Evolutionary conservation across 2,888 invertebrate species (phyloP), one percentile per base, ranked within the genome.

Genomic region (Elgonia sp.): DNA sequence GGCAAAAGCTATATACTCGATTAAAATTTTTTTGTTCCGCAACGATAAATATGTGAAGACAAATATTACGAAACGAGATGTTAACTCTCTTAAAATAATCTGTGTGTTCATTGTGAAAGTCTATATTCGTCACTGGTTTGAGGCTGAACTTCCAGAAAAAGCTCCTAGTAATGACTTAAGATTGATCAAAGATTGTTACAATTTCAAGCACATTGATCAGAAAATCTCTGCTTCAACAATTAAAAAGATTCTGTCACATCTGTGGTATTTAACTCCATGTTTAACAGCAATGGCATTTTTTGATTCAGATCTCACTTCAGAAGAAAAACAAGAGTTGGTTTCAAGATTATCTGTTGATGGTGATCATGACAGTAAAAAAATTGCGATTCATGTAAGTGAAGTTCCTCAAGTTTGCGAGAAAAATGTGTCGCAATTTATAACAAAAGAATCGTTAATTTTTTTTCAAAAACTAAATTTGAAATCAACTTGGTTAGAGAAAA

Each of bases 111-210:
- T 90, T 69, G 88, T 88, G 21, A 65, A 46, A 69, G 42, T 89
- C 20, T 89, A 89, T 57, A 77, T 90, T 10, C 79, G 86, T 67
- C 67, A 67, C 42, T 91, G 90, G 91, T 89, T 88, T 84, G 65
- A n/a, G 55, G 75, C 62, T 12, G 72, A 72, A 50, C 70, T 82
- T 4, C 70, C 91, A n/a, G 21, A 62, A 39, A 72, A 82, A 63
- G 88, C 89, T n/a, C 89, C 90, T 12, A 72, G 87, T 65, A 69
- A 87, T 63, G 89, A 90, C 83, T 88, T 90, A 50, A 60, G 21
- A 77, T 65, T 77, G 40, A 76, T 82, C 37, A 72, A 82, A 73
- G 70, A 79, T 50, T 70, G 70, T 70, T 20, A 70, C 37, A 37
- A 37, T 16, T 73, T n/a, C 40, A 40, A 39, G 40, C 40, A 2